Evolutionary conservation across 2,888 invertebrate genomes (phyloP).

Genomic region (Ormyrus nitidulus): DNA sequence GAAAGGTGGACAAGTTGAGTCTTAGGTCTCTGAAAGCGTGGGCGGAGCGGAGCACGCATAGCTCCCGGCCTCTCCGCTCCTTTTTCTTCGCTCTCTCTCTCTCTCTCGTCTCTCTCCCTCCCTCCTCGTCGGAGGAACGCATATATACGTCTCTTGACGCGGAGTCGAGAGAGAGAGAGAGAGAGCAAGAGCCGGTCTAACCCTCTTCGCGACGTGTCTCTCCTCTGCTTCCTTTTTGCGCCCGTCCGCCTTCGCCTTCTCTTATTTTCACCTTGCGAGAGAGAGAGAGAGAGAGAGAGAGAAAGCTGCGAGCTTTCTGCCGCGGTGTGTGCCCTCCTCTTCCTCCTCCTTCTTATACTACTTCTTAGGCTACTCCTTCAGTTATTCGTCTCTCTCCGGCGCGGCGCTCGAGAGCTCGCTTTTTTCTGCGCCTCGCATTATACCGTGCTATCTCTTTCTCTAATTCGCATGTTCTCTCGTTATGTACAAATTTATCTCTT

Average conservation of each 20-base stretch:
- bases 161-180: background rate
- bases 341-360: slow-evolving; percentile 46
- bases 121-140: background rate
- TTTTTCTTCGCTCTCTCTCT: slow-evolving; percentile 56
- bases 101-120: slow-evolving; percentile 32
- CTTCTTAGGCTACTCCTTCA: slow-evolving; percentile 2
- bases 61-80: slow-evolving; percentile 70
- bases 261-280: slow-evolving; percentile 52
- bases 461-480: slow-evolving; percentile 59
- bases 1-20: slow-evolving; percentile 75
- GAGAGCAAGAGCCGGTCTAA: slow-evolving; percentile 12
- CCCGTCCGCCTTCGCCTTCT: slow-evolving; percentile 50
- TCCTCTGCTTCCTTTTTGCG: slow-evolving; percentile 39
- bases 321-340: slow-evolving; percentile 7
- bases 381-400: background rate
- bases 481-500: slow-evolving; percentile 43
- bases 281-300: too few relatives aligned
- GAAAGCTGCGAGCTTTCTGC: too few relatives aligned
- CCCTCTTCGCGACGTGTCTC: slow-evolving; percentile 45
- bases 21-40: slow-evolving; percentile 74
- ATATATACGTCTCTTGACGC: slow-evolving; percentile 50
- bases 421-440: background rate
- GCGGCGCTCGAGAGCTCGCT: too few relatives aligned
- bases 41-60: slow-evolving; percentile 75
- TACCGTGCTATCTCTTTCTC: slow-evolving; percentile 38